Conservation (phyloP, 1,140 invertebrate genomes). For the Tetragonula clypearis region DNA sequence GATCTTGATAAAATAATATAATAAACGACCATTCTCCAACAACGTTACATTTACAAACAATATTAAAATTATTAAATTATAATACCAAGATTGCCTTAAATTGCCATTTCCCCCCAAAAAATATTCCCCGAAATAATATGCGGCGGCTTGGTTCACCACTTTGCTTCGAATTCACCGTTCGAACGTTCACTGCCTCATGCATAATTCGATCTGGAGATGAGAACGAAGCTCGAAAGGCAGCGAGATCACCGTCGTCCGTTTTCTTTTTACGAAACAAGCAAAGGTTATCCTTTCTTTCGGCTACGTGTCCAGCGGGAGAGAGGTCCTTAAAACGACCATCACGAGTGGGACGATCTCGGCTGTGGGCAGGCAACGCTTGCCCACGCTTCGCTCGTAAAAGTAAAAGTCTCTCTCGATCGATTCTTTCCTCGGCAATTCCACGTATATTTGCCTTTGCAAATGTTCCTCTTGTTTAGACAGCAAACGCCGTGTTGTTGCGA, state of each 20-base stretch:
- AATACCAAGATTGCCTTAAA: background rate
- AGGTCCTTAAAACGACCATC: slow-evolving; percentile 9
- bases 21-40: no score
- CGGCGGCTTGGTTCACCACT: background rate
- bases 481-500: background rate
- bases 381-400: slow-evolving; percentile 73
- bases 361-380: slow-evolving; percentile 68
- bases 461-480: background rate
- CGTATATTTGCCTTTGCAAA: slow-evolving; percentile 45
- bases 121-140: background rate
- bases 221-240: slow-evolving; percentile 6
- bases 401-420: slow-evolving; percentile 69
- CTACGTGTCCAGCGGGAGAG: background rate
- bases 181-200: background rate
- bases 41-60: no score
- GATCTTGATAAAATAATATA: no score
- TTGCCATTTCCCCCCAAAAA: background rate
- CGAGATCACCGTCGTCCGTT: background rate
- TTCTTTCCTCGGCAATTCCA: slow-evolving; percentile 46
- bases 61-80: no score
- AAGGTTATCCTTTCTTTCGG: slow-evolving; percentile 27
- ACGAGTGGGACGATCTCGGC: slow-evolving; percentile 65
- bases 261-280: background rate
- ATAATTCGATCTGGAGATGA: slow-evolving; percentile 28
- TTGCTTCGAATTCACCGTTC: background rate